Percentiles rank a stretch among this genome's conserved stretches.
These are phyloP conservation scores for Drosophila ochracea DNA, from an alignment of 2,888 invertebrate genomes.

Conservation along the genomic window DNA sequence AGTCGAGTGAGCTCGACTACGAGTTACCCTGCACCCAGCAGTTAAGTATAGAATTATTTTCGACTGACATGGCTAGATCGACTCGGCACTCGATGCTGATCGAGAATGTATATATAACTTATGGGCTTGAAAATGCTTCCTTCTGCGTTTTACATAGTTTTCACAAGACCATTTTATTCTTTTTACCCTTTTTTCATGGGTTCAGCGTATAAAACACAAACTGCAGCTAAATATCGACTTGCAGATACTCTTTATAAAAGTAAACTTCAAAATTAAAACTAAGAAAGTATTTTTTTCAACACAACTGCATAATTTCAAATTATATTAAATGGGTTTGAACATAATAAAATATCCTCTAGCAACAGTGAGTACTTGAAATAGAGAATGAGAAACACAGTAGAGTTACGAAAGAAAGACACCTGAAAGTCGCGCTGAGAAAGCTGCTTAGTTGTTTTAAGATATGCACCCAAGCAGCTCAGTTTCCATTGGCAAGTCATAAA, in stretches of 20 bases:
- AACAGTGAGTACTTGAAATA: no score
- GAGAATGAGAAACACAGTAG: background rate
- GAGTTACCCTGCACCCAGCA: background rate
- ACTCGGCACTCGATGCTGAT: background rate
- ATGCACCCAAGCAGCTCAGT: constrained; percentile 12
- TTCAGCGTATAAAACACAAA: background rate
- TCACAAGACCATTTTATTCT: background rate
- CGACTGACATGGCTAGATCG: background rate
- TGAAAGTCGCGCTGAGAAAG: constrained; percentile 40
- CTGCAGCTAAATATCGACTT: background rate
- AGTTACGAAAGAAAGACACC: background rate
- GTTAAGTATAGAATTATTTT: background rate
- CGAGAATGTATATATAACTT: background rate
- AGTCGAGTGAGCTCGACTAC: background rate
- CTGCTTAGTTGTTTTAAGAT: constrained; percentile 56
- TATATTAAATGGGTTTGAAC: background rate
- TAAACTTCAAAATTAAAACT: background rate
- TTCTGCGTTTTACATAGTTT: background rate
- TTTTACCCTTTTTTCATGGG: background rate
- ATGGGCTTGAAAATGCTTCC: background rate
- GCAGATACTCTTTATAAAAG: background rate
- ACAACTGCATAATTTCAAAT: background rate
- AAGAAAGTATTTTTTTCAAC: no score
- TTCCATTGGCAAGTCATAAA: constrained; percentile 54
- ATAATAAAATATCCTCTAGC: no score